Evolutionary conservation across 2,113 vertebrate species (phyloP).

Genomic region (Phrynosoma blainvillii): DNA sequence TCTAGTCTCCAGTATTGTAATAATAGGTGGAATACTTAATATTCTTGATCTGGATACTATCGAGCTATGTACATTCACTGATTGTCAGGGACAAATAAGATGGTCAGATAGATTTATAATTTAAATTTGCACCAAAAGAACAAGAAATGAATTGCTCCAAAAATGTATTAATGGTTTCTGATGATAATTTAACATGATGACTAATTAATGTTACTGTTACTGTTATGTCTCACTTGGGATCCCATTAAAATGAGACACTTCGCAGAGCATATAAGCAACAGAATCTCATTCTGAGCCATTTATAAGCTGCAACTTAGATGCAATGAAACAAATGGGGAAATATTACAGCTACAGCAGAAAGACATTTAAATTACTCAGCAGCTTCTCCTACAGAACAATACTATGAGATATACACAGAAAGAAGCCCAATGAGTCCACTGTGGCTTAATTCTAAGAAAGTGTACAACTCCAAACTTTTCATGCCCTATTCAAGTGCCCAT

Average conservation of each 20-base stretch:
- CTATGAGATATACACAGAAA: neutral
- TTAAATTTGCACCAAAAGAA: neutral
- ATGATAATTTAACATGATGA: slow-evolving; percentile 4
- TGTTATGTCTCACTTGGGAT: slow-evolving; percentile 25
- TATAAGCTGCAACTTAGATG: neutral
- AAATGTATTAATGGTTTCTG: neutral
- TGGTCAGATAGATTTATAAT: neutral
- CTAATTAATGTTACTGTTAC: slow-evolving; percentile 26
- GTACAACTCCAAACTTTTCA: neutral
- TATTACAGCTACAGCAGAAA: neutral
- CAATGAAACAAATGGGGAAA: too few species aligned
- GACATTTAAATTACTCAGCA: slow-evolving; percentile 3
- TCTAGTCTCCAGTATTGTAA: neutral
- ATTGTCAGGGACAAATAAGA: neutral
- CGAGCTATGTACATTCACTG: neutral
- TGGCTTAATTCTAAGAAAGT: neutral
- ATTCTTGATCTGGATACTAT: neutral
- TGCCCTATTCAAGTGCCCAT: too few species aligned
- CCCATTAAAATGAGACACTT: slow-evolving; percentile 9
- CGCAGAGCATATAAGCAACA: neutral
- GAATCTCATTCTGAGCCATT: slow-evolving; percentile 1
- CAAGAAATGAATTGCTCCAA: neutral
- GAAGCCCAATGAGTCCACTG: neutral
- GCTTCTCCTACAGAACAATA: neutral
- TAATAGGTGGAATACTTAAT: rapidly evolving